Evolutionary conservation across 2,797 vertebrate species (phyloP), one percentile per base, ranked within the genome.

Genomic region (Enteromius thamalakanensis): DNA sequence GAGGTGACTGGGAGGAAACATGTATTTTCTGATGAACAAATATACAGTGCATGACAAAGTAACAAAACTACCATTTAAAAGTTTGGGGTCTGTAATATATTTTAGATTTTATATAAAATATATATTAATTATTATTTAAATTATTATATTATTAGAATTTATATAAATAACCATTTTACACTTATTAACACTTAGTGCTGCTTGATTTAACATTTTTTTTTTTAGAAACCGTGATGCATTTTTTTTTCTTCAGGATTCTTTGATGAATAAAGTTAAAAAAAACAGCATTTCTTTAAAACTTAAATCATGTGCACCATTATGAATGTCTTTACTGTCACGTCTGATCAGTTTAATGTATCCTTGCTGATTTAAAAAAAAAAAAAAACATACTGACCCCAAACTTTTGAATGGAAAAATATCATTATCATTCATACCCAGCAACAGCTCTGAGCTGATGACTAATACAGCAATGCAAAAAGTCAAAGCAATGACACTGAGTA

Each of bases 391-490:
- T 12, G 19, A 74, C 5, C 11, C 51, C 32, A 58, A 23, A 40
- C 12, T 23, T 75, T 58, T 40, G 32, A 76, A 76, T 0, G 0
- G 72, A 15, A 76, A 58, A 32, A 53, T 10, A 58, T 55, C 23
- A 19, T 1, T 11, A 53, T 49, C 65, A 75, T 75, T 82, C 14
- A 49, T 62, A 21, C 8, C n/a, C 51, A 80, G 32, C 64, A 53
- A 17, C 79, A 23, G 29, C 42, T 65, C 15, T 21, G 71, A 42
- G 17, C 45, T 1, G 21, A 4, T 75, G 58, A 75, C 80, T 53
- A 69, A 55, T 40, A 29, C 29, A n/a, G 34, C 15, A 82, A 37
- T 7, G 5, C 34, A 78, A 78, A 47, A 75, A 29, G 62, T 68
- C 47, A 82, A 53, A 14, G 64, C 34, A 76, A 53, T 32, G 64